These are phyloP conservation scores for Oxygymnocypris stewartii DNA, from an alignment of 2,113 vertebrate genomes.

Conservation along the genomic window DNA sequence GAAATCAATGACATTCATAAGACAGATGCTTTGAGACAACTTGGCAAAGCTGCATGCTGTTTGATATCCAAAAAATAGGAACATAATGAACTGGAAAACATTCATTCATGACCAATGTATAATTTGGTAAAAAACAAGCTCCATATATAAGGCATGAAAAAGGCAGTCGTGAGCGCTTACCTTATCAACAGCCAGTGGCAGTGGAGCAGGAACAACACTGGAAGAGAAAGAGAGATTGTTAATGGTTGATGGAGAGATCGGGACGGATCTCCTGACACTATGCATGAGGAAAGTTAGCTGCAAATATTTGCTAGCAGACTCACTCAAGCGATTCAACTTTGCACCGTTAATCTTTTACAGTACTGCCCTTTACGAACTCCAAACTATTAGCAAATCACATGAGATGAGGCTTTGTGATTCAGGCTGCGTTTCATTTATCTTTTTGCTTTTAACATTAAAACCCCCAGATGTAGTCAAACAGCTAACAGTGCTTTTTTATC, in stretches of 20 bases:
- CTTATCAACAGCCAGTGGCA: slow-evolving; percentile 98
- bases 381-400: not conserved
- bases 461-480: too few species aligned
- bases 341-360: slow-evolving; percentile 57
- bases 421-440: not conserved
- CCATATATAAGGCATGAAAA: not conserved
- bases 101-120: too few species aligned
- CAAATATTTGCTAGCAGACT: slow-evolving; percentile 43
- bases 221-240: slow-evolving; percentile 61
- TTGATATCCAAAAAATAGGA: not conserved
- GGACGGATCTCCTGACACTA: slow-evolving; percentile 14
- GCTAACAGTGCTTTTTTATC: too few species aligned
- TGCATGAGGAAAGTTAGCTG: not conserved
- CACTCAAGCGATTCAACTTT: slow-evolving; percentile 21
- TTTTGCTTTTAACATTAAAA: not conserved
- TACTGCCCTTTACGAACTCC: not conserved
- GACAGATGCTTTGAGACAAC: not conserved
- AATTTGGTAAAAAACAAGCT: too few species aligned
- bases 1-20: slow-evolving; percentile 22
- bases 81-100: slow-evolving; percentile 3
- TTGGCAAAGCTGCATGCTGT: not conserved
- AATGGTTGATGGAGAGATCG: slow-evolving; percentile 27
- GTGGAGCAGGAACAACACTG: slow-evolving; percentile 95
- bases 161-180: slow-evolving; percentile 72
- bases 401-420: not conserved